phyloP scores from a whole-genome alignment of 2,113 vertebrate species.

The Gallinago media region DNA sequence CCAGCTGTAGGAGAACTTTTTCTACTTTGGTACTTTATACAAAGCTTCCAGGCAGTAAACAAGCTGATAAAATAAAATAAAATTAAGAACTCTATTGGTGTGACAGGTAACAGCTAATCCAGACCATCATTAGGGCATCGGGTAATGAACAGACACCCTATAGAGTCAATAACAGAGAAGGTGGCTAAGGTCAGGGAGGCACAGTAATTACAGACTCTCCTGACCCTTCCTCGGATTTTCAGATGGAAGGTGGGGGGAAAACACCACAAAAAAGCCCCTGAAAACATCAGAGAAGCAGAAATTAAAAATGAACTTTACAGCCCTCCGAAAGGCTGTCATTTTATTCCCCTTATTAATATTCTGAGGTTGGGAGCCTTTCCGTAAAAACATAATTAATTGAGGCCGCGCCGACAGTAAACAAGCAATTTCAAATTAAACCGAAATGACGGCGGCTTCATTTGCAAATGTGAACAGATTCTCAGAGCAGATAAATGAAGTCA shows the following conservation, averaged over 20 bases:
- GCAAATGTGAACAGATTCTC: slow-evolving; percentile 99
- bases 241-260: slow-evolving; percentile 73
- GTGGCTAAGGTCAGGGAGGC: slow-evolving; percentile 67
- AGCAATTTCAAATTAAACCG: slow-evolving; percentile 99
- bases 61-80: slow-evolving; percentile 62
- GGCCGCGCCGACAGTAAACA: slow-evolving; percentile 99
- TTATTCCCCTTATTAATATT: slow-evolving; percentile 99
- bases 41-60: slow-evolving; percentile 60
- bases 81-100: slow-evolving; percentile 53
- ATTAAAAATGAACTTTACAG: slow-evolving; percentile 99
- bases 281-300: slow-evolving; percentile 86
- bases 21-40: slow-evolving; percentile 8
- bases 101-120: slow-evolving; percentile 79
- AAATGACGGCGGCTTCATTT: slow-evolving; percentile 99
- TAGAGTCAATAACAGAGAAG: slow-evolving; percentile 77
- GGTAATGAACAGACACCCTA: slow-evolving; percentile 69
- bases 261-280: slow-evolving; percentile 70
- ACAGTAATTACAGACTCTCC: slow-evolving; percentile 81
- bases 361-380: slow-evolving; percentile 99
- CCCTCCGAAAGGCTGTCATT: slow-evolving; percentile 97
- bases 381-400: slow-evolving; percentile 99
- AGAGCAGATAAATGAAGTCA: slow-evolving; percentile 99
- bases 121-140: slow-evolving; percentile 60
- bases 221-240: slow-evolving; percentile 72
- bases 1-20: background rate